These are phyloP conservation scores for Umimayanthus chanpuru DNA, from an alignment of 92 coral and sea anemone species.

Conservation along the genomic window DNA sequence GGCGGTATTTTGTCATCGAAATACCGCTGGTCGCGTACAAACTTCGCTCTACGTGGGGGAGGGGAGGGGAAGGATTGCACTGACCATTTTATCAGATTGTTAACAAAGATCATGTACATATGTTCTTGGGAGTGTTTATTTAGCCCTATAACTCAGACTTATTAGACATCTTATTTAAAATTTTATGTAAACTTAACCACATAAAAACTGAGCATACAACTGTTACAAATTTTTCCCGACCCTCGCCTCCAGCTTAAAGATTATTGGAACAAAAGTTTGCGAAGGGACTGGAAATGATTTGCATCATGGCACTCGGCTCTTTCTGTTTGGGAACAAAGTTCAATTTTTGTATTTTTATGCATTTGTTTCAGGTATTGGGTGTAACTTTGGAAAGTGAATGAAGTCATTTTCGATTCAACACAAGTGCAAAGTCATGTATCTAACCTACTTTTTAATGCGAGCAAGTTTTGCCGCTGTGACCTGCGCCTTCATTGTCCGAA, in stretches of 20 bases:
- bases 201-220: not conserved
- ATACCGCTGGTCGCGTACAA: slow-evolving; percentile 37
- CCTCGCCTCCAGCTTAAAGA: not conserved
- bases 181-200: too few relatives aligned
- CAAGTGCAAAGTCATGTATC: slow-evolving; percentile 43
- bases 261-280: not conserved
- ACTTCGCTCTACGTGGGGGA: not conserved
- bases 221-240: not conserved
- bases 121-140: too few relatives aligned
- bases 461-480: slow-evolving; percentile 67
- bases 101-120: too few relatives aligned
- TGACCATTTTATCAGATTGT: too few relatives aligned
- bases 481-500: slow-evolving; percentile 72
- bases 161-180: too few relatives aligned
- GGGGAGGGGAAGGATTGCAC: not conserved
- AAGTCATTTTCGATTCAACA: not conserved
- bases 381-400: not conserved
- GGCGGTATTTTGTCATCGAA: slow-evolving; percentile 24
- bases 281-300: not conserved
- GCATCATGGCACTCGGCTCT: not conserved
- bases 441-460: slow-evolving; percentile 55
- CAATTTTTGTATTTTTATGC: not conserved
- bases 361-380: not conserved
- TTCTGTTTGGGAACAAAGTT: not conserved
- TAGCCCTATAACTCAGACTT: not conserved